Percentiles rank a stretch among this genome's conserved stretches.
Evolutionary conservation across 1,140 invertebrate species (phyloP).

Genomic region (Drosophila pectinifera): DNA sequence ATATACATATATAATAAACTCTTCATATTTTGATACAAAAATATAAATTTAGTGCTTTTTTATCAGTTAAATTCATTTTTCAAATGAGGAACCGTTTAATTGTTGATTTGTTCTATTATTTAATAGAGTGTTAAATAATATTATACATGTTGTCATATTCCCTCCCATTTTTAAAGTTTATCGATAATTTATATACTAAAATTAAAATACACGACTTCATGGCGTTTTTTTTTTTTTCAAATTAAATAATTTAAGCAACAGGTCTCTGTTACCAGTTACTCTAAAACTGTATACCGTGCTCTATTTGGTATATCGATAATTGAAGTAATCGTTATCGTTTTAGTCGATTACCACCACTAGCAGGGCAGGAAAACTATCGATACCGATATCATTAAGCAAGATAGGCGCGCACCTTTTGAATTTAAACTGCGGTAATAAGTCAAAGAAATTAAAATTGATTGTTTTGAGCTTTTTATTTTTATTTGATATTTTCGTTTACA

Average conservation of each 20-base stretch:
- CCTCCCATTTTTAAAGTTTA: too few species aligned
- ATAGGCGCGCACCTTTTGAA: neutral
- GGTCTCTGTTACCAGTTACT: neutral
- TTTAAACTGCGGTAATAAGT: neutral
- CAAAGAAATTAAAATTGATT: neutral
- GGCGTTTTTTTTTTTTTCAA: neutral
- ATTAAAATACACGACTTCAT: too few species aligned
- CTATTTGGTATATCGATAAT: too few species aligned
- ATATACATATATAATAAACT: constrained; percentile 37
- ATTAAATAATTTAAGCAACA: neutral
- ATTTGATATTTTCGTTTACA: constrained; percentile 54
- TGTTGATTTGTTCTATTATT: too few species aligned
- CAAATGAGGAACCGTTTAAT: too few species aligned
- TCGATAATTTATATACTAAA: too few species aligned
- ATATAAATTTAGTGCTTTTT: neutral
- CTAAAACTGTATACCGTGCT: neutral
- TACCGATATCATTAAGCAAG: too few species aligned
- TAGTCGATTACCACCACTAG: neutral
- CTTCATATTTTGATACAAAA: constrained; percentile 39
- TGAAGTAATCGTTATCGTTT: neutral
- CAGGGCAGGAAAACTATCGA: neutral
- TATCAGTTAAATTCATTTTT: too few species aligned
- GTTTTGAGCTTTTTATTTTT: constrained; percentile 70
- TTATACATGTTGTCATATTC: too few species aligned
- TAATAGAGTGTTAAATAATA: neutral